phyloP scores from a whole-genome alignment of 1,140 invertebrate species.

The Bombus cullumanus region DNA sequence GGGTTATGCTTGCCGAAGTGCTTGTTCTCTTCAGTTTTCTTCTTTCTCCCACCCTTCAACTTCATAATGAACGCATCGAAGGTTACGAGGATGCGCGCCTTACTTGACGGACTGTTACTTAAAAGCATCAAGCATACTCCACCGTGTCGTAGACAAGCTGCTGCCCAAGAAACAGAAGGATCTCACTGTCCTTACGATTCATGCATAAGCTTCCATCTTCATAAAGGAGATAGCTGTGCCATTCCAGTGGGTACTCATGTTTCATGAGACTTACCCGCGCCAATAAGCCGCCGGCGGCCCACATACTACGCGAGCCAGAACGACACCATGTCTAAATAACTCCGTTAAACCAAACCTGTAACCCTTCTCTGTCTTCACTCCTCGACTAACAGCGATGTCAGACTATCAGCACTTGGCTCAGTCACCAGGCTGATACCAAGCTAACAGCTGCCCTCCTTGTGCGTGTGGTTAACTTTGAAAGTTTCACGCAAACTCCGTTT shows the following conservation, averaged over 20 bases:
- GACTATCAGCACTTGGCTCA: neutral
- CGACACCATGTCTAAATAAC: constrained; percentile 66
- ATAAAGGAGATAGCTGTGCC: constrained; percentile 76
- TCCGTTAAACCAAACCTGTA: constrained; percentile 44
- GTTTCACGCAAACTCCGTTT: constrained; percentile 44
- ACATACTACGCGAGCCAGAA: constrained; percentile 72
- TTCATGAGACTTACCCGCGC: constrained; percentile 74
- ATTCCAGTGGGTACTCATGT: constrained; percentile 74
- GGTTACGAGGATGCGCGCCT: constrained; percentile 11
- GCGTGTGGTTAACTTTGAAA: constrained; percentile 29
- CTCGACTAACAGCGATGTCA: neutral
- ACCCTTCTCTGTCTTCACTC: constrained; percentile 19
- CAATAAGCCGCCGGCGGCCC: constrained; percentile 74
- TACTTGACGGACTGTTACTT: constrained; percentile 60
- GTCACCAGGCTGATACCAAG: no score
- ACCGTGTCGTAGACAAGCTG: constrained; percentile 24
- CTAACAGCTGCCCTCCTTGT: neutral
- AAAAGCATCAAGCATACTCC: constrained; percentile 42
- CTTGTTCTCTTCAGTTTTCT: constrained; percentile 6
- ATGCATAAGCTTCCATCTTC: constrained; percentile 79
- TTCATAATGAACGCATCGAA: neutral
- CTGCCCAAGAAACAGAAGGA: constrained; percentile 47
- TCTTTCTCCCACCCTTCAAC: neutral
- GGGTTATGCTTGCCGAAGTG: constrained; percentile 34
- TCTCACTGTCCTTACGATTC: constrained; percentile 70